Evolutionary conservation across 2,888 invertebrate species (phyloP).

Genomic region (Archips crataeganus): DNA sequence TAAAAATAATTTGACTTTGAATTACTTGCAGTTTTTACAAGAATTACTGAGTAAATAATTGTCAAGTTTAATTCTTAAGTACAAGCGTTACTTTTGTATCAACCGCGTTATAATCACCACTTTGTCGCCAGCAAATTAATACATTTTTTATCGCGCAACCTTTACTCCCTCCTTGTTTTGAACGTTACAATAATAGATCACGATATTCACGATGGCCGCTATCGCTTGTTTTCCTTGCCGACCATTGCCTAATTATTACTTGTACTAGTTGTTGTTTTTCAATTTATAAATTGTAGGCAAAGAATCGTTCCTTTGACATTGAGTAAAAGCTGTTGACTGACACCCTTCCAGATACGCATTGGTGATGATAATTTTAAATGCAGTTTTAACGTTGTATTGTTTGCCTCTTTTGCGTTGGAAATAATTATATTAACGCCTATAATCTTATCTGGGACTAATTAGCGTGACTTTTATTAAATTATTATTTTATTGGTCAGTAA

Average conservation of each 20-base stretch:
- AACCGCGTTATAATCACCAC: conserved; percentile 45
- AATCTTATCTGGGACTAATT: conserved; percentile 31
- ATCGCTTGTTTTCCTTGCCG: conserved; percentile 46
- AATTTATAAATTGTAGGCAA: conserved; percentile 9
- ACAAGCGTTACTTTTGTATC: conserved; percentile 35
- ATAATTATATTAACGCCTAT: conserved; percentile 11
- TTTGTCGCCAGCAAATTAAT: conserved; percentile 68
- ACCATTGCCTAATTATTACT: conserved; percentile 53
- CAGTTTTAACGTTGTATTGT: background rate
- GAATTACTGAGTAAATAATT: too few relatives aligned
- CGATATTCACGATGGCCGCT: conserved; percentile 55
- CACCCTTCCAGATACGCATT: background rate
- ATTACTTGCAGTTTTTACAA: too few relatives aligned
- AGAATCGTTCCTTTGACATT: conserved; percentile 12
- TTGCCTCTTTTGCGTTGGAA: background rate
- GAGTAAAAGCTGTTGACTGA: conserved; percentile 13
- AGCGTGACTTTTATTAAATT: conserved; percentile 28
- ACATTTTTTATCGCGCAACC: conserved; percentile 68
- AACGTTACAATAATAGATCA: conserved; percentile 59
- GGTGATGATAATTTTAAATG: background rate
- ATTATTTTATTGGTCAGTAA: conserved; percentile 18
- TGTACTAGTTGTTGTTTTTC: conserved; percentile 44
- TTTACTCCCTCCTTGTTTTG: conserved; percentile 65
- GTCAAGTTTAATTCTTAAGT: background rate
- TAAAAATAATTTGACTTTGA: too few relatives aligned